phyloP scores from a whole-genome alignment of 1,140 invertebrate species.

The Bombus difficillimus region DNA sequence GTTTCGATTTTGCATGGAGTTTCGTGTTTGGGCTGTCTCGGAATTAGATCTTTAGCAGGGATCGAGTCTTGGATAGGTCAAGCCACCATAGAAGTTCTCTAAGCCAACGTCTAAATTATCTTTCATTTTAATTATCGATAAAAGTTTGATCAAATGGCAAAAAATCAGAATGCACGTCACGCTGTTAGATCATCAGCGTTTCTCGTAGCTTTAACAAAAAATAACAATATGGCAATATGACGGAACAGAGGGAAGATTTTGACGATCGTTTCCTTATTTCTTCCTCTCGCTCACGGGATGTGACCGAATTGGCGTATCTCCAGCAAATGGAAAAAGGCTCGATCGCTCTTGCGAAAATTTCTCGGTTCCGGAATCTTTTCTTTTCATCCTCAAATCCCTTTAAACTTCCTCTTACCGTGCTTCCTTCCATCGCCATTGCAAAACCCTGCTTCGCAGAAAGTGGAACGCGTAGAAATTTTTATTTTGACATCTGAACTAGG shows the following conservation, averaged over 20 bases:
- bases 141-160: background rate
- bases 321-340: conserved; percentile 17
- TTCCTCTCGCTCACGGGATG: background rate
- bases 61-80: background rate
- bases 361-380: conserved; percentile 25
- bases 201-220: no score
- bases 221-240: background rate
- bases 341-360: conserved; percentile 22
- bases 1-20: background rate
- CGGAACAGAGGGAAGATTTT: background rate
- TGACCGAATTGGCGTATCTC: conserved; percentile 48
- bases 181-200: no score
- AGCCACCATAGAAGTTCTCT: no score
- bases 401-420: background rate
- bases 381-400: background rate
- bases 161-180: no score
- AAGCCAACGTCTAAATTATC: background rate
- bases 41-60: background rate
- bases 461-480: background rate
- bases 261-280: background rate
- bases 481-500: background rate
- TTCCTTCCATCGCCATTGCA: background rate
- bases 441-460: background rate
- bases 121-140: background rate
- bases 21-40: background rate